phyloP scores from a whole-genome alignment of 2,113 vertebrate genomes.

The Vanacampus margaritifer region DNA sequence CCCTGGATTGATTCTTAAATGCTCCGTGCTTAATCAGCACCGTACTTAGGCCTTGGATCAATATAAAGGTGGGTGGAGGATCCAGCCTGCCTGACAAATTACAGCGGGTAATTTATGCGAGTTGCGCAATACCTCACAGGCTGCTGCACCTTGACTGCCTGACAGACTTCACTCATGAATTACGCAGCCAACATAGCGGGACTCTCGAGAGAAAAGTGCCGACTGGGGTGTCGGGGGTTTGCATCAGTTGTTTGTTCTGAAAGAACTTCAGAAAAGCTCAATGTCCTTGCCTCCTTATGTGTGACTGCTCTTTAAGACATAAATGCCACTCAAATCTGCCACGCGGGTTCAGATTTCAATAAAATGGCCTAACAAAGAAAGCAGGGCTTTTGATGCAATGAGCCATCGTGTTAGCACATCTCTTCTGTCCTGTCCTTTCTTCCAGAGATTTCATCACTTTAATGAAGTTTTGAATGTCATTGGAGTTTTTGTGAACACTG shows the following conservation, averaged over 20 bases:
- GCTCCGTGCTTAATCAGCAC: slow-evolving; percentile 54
- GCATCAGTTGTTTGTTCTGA: slow-evolving; percentile 48
- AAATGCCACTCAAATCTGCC: slow-evolving; percentile 29
- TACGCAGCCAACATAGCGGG: slow-evolving; percentile 26
- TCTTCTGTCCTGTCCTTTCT: background rate
- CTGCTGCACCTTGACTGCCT: slow-evolving; percentile 9
- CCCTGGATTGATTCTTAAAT: slow-evolving; percentile 38
- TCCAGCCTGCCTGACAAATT: slow-evolving; percentile 28
- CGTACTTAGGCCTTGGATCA: slow-evolving; percentile 35
- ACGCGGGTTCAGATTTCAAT: slow-evolving; percentile 17
- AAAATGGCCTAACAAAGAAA: slow-evolving; percentile 2
- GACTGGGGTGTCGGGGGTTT: slow-evolving; percentile 40
- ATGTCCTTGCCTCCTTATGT: slow-evolving; percentile 11
- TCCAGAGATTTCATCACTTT: slow-evolving; percentile 27
- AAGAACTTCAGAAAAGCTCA: slow-evolving; percentile 33
- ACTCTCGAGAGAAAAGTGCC: slow-evolving; percentile 28
- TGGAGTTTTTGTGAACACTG: background rate
- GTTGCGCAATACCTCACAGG: slow-evolving; percentile 24
- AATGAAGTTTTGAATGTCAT: slow-evolving; percentile 12
- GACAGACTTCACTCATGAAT: slow-evolving; percentile 50
- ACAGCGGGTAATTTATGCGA: slow-evolving; percentile 16
- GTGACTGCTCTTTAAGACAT: background rate
- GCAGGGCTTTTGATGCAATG: background rate
- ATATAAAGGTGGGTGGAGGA: slow-evolving; percentile 37
- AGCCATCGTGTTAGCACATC: background rate